These are phyloP conservation scores for Sanderia malayensis DNA, from an alignment of 30 jellyfish, hydroid and myxozoan species.

Conservation along the genomic window DNA sequence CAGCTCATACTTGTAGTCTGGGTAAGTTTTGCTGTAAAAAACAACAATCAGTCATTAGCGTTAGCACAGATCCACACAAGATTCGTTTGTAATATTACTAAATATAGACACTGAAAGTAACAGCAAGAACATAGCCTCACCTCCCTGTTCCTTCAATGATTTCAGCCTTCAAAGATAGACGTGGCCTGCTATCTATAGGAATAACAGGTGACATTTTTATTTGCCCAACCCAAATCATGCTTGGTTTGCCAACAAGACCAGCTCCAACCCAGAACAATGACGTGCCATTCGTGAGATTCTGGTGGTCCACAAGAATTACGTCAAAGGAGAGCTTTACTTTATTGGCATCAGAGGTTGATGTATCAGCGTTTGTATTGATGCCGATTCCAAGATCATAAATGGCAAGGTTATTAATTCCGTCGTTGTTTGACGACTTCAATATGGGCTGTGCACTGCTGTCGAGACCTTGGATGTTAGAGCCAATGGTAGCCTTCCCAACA, in stretches of 20 bases:
- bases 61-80: no score
- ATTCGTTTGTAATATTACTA: no score
- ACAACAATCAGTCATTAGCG: no score
- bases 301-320: constrained; percentile 59
- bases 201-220: constrained; percentile 36
- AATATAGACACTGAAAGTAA: no score
- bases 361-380: constrained; percentile 27
- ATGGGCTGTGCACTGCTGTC: constrained; percentile 68
- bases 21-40: constrained; percentile 23
- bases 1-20: constrained; percentile 35
- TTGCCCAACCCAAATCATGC: constrained; percentile 94
- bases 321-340: constrained; percentile 47
- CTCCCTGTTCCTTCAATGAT: neutral
- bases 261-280: constrained; percentile 92
- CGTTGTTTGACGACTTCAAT: constrained; percentile 30
- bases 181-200: constrained; percentile 49
- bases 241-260: constrained; percentile 76
- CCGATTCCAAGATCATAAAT: constrained; percentile 78
- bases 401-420: constrained; percentile 62
- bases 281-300: constrained; percentile 60
- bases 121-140: no score
- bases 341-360: constrained; percentile 32
- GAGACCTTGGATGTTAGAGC: constrained; percentile 64
- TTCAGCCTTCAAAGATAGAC: constrained; percentile 40
- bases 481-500: constrained; percentile 56